Evolutionary conservation across 1,140 invertebrate species (phyloP).

Genomic region (Zaprionus camerounensis): DNA sequence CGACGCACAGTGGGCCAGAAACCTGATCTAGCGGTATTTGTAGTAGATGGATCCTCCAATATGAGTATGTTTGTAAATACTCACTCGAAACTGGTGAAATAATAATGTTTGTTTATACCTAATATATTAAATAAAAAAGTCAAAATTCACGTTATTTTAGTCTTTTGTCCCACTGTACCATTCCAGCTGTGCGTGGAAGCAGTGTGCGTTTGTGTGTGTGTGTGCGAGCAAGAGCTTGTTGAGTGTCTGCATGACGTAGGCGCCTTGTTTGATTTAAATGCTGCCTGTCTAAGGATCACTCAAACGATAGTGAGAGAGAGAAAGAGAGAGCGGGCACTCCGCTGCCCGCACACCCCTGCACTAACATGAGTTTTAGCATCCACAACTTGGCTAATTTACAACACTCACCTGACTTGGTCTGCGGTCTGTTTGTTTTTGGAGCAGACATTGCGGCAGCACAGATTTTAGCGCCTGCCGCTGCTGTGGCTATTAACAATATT

Average conservation of each 20-base stretch:
- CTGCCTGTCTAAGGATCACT: conserved; percentile 24
- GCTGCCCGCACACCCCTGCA: background rate
- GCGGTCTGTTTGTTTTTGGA: conserved; percentile 48
- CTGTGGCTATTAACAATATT: conserved; percentile 31
- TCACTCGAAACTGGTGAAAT: no score
- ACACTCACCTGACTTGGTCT: conserved; percentile 5
- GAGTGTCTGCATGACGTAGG: conserved; percentile 34
- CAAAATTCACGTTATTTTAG: no score
- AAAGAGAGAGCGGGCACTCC: background rate
- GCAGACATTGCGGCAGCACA: conserved; percentile 49
- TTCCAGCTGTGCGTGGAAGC: conserved; percentile 5
- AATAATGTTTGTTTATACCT: no score
- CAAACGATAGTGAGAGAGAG: background rate
- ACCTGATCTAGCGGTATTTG: no score
- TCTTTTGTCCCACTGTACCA: no score
- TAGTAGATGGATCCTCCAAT: no score
- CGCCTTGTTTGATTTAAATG: conserved; percentile 7
- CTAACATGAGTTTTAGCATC: background rate
- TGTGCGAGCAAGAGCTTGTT: conserved; percentile 10
- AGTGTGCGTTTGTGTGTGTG: conserved; percentile 11
- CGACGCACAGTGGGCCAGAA: background rate
- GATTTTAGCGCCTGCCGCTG: conserved; percentile 25
- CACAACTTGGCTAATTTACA: conserved; percentile 2
- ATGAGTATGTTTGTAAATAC: no score
- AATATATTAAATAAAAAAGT: no score